Evolutionary conservation across 1,140 invertebrate species (phyloP).

Genomic region (Cheumatopsyche charites): DNA sequence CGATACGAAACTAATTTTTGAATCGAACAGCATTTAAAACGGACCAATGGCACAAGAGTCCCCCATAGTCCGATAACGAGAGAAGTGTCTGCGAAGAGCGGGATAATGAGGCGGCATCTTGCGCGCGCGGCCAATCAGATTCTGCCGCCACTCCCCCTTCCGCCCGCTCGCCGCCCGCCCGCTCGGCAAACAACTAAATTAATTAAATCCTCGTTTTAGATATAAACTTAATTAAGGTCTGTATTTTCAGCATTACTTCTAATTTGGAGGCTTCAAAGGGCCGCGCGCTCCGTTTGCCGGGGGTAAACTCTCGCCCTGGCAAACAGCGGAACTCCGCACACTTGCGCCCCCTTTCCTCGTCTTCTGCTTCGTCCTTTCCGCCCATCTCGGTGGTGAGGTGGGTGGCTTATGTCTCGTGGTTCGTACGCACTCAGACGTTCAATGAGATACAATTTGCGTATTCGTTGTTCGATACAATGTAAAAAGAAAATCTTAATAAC

Average conservation of each 20-base stretch:
- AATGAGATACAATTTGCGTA: too few species aligned
- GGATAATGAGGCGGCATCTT: conserved; percentile 23
- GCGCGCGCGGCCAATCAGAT: conserved; percentile 34
- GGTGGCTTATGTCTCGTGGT: too few species aligned
- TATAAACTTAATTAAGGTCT: conserved; percentile 50
- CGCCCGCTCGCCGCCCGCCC: conserved; percentile 22
- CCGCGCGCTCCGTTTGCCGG: conserved; percentile 31
- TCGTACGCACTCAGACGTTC: too few species aligned
- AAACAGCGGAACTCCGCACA: conserved; percentile 35
- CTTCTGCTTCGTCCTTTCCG: background rate
- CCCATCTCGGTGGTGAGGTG: background rate
- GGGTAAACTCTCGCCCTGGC: conserved; percentile 29
- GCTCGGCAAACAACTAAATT: conserved; percentile 49
- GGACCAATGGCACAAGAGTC: background rate
- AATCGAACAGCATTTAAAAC: background rate
- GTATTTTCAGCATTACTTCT: conserved; percentile 50
- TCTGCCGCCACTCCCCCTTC: conserved; percentile 25
- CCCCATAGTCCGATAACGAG: background rate
- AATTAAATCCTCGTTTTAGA: conserved; percentile 50
- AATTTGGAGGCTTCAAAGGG: conserved; percentile 48
- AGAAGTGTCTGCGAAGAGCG: conserved; percentile 4
- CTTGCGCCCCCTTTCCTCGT: conserved; percentile 3
- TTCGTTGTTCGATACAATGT: too few species aligned
- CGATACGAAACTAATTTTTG: too few species aligned
- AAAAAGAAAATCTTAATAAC: too few species aligned